Percentiles rank a stretch among this genome's conserved stretches.
These are phyloP conservation scores for Sander vitreus DNA, from an alignment of 2,113 vertebrate species.

Conservation along the genomic window DNA sequence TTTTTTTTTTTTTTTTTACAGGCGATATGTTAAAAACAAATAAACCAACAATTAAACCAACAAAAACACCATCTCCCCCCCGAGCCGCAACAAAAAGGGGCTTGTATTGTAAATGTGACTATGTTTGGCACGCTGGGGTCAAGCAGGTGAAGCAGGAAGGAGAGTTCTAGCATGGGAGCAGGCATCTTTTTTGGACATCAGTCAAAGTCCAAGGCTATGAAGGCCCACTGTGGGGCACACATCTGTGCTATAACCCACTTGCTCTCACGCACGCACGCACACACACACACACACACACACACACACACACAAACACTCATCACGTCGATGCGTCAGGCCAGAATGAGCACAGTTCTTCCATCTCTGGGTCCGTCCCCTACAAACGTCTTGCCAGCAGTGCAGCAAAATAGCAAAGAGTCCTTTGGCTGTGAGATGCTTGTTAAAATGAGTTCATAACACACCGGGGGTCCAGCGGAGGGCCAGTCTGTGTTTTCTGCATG, in stretches of 20 bases:
- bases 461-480: conserved; percentile 24
- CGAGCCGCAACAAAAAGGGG: conserved; percentile 8
- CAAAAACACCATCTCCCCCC: neutral
- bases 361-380: neutral
- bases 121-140: conserved; percentile 62
- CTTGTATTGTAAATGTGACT: neutral
- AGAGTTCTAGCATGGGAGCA: conserved; percentile 21
- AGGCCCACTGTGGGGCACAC: conserved; percentile 44
- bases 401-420: conserved; percentile 25
- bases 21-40: conserved; percentile 1
- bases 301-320: conserved; percentile 22
- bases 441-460: conserved; percentile 16
- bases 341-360: conserved; percentile 27
- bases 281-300: conserved; percentile 31
- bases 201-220: conserved; percentile 43
- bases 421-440: neutral
- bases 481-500: conserved; percentile 13
- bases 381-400: neutral
- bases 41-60: conserved; percentile 5
- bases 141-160: conserved; percentile 8
- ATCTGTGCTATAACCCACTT: conserved; percentile 60
- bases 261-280: conserved; percentile 9
- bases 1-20: conserved; percentile 3
- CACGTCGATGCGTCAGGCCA: conserved; percentile 3
- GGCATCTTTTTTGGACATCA: conserved; percentile 38